Evolutionary conservation across 2,797 vertebrate species (phyloP), one percentile per base, ranked within the genome.

Genomic region (Salarias fasciatus): DNA sequence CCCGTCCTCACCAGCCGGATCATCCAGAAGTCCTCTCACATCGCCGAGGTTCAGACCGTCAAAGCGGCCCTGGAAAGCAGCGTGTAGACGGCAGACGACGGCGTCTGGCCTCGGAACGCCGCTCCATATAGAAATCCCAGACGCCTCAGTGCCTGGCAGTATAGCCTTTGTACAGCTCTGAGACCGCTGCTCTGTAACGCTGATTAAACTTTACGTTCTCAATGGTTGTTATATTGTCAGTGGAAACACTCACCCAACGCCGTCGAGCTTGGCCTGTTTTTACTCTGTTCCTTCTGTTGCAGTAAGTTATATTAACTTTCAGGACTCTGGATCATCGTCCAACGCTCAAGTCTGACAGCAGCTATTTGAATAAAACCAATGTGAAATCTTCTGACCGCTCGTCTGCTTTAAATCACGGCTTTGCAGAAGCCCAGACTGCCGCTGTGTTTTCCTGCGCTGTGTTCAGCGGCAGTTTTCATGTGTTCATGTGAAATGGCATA

Each of bases 1-100:
- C 65, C 89, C 52, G 11, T 83, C 43, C 95, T 95, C 1, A 94
- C 96, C 77, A 97, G 93, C 88, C 95, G 95, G 85, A 97, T 97
- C 92, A 97, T 98, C 87, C 96, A 97, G 90, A 97, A 95, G 88
- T 97, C 96, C 2, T 98, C 95, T 46, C 96, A 98, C 74, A 98
- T 98, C 93, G 94, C 96, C 24, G 96, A 98, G 91, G 93, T 97
- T 77, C 96, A 97, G 93, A 98, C 96, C 50, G 94, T 97, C 82
- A 95, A 95, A 90, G 92, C 95, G 80, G 92, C 93, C 12, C 87
- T 95, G 88, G 81, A 86, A 42, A 93, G 93, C 70, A 75, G 78
- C 1, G 66, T 86, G 63, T 89, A 89, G 82, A 50, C 69, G 50
- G 60, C 46, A 44, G 30, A 69, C 45, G 33, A 9, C 33, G 35